These are phyloP conservation scores for Hesperia comma DNA, from an alignment of 2,888 invertebrate species.

Conservation along the genomic window DNA sequence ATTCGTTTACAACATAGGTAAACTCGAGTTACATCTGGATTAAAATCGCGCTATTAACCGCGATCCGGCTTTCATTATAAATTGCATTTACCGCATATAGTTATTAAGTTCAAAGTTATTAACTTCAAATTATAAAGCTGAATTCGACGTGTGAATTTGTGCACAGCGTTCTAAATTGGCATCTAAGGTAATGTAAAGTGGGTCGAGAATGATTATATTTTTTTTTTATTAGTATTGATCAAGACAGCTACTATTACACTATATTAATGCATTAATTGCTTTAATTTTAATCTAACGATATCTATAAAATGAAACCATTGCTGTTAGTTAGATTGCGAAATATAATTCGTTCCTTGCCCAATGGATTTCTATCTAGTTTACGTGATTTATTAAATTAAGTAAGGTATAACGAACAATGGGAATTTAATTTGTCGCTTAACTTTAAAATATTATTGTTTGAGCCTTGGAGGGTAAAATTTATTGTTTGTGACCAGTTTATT, in stretches of 20 bases:
- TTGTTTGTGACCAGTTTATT: too few relatives aligned
- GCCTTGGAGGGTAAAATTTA: too few relatives aligned
- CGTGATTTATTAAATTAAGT: too few relatives aligned
- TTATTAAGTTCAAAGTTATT: constrained; percentile 8
- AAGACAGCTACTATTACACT: too few relatives aligned
- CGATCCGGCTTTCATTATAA: constrained; percentile 14
- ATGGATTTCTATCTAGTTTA: background rate
- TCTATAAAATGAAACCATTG: background rate
- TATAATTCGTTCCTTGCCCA: background rate
- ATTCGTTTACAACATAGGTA: background rate
- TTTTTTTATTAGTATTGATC: too few relatives aligned
- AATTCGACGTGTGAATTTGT: constrained; percentile 1
- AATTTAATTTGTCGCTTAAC: too few relatives aligned
- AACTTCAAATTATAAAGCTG: background rate
- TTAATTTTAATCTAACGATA: background rate
- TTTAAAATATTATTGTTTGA: too few relatives aligned
- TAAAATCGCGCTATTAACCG: constrained; percentile 15
- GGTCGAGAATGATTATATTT: background rate
- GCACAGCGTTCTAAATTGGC: background rate
- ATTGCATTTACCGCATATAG: constrained; percentile 1
- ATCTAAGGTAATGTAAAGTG: background rate
- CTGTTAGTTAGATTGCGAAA: background rate
- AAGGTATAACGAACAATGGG: too few relatives aligned
- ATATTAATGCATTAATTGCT: background rate
- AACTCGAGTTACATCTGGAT: constrained; percentile 9